These are phyloP conservation scores for Apoda limacodes DNA, from an alignment of 2,888 invertebrate genomes.

Conservation along the genomic window DNA sequence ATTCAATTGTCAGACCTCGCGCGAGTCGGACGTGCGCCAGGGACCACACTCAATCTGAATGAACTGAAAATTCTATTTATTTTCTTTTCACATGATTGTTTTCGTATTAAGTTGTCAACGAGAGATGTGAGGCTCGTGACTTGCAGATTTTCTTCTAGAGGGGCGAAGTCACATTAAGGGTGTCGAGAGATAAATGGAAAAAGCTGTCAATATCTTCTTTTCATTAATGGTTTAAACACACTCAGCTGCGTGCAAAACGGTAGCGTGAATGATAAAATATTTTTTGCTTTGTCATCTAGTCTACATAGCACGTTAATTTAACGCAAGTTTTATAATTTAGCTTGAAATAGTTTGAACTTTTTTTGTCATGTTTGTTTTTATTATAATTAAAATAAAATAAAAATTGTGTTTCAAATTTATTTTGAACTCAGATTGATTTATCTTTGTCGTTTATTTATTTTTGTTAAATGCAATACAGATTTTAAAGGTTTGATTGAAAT, in stretches of 20 bases:
- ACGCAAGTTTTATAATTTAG: too few relatives aligned
- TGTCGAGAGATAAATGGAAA: constrained; percentile 24
- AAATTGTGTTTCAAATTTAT: too few relatives aligned
- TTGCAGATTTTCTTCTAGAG: constrained; percentile 1
- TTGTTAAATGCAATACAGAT: too few relatives aligned
- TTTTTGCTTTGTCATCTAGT: not conserved
- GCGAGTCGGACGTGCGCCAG: constrained; percentile 26
- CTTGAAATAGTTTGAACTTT: too few relatives aligned
- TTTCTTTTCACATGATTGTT: constrained; percentile 22
- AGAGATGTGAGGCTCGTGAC: constrained; percentile 38
- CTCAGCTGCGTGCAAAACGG: not conserved
- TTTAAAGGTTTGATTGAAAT: too few relatives aligned
- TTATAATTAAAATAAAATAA: too few relatives aligned
- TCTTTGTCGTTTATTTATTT: too few relatives aligned
- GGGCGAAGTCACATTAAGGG: constrained; percentile 23
- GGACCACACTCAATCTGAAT: constrained; percentile 23
- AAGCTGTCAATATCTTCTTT: constrained; percentile 21
- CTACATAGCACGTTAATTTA: too few relatives aligned
- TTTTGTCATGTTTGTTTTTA: constrained; percentile 9
- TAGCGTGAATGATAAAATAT: not conserved
- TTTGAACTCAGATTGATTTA: too few relatives aligned
- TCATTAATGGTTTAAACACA: constrained; percentile 20
- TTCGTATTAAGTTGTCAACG: constrained; percentile 46
- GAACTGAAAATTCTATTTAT: constrained; percentile 5
- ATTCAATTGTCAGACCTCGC: constrained; percentile 42